These are phyloP conservation scores for Steinernema feltiae DNA, from an alignment of 1,140 invertebrate genomes.

Conservation along the genomic window DNA sequence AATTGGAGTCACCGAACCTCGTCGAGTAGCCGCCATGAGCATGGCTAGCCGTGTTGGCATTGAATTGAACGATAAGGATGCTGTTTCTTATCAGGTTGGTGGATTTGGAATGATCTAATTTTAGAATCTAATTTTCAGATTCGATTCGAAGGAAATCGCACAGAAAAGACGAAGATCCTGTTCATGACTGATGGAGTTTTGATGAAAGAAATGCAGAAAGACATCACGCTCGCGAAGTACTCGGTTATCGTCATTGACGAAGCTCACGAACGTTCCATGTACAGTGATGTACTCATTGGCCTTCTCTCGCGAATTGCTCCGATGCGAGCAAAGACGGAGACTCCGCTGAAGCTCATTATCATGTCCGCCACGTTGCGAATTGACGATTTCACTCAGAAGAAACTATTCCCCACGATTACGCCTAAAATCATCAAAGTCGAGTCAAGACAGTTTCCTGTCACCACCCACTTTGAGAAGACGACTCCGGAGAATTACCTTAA, in stretches of 20 bases:
- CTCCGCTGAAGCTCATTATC: conserved; percentile 74
- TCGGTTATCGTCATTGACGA: conserved; percentile 95
- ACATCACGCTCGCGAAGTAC: conserved; percentile 82
- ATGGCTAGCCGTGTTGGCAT: conserved; percentile 85
- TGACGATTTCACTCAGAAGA: conserved; percentile 81
- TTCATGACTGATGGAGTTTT: conserved; percentile 99
- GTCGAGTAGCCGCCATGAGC: conserved; percentile 90
- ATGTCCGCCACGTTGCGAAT: conserved; percentile 95
- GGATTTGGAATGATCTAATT: conserved; percentile 8
- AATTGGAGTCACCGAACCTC: conserved; percentile 91
- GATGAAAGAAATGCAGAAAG: conserved; percentile 72
- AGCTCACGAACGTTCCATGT: conserved; percentile 88
- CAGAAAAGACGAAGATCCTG: conserved; percentile 82
- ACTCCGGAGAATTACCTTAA: conserved; percentile 81
- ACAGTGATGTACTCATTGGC: conserved; percentile 91
- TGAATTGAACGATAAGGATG: conserved; percentile 75
- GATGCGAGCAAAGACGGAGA: conserved; percentile 58
- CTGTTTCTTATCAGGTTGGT: conserved; percentile 77
- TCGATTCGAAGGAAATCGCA: conserved; percentile 88
- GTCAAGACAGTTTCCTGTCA: conserved; percentile 86
- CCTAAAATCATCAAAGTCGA: conserved; percentile 65
- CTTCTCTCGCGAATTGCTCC: conserved; percentile 84
- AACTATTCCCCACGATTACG: conserved; percentile 40
- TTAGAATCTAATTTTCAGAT: conserved; percentile 63
- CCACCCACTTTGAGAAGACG: conserved; percentile 83